Evolutionary conservation across 1,140 invertebrate species (phyloP), one percentile per base, ranked within the genome.

Genomic region (Tachypleus tridentatus): DNA sequence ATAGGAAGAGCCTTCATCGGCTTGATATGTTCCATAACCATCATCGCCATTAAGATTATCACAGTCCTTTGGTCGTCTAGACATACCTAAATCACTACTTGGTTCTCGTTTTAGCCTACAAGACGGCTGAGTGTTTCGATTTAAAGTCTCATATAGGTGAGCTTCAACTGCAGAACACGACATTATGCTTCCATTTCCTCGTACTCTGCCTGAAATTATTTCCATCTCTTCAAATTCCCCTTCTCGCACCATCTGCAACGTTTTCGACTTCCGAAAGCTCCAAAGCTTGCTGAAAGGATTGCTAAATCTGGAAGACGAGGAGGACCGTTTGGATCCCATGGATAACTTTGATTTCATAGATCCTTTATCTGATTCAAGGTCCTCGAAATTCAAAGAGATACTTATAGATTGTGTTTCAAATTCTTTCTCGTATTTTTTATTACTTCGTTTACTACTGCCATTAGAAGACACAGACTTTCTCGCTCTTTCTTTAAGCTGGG

Each of bases 1-100:
- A 64, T 67, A 67, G 29, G 64, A 61, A 8, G 65, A 67, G 63
- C 64, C 65, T 10, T 64, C 65, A 52, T 67, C 65, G 5, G 56
- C 5, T 11, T 49, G 62, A 10, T 62, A 67, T 52, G 65, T 67
- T 10, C 50, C 61, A 61, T 67, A 67, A 5, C 65, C 65, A 58
- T 63, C 65, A 57, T 67, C 65, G 0, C 62, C 63, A 49, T 59
- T 63, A 8, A 59, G 4, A 29, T 50, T 53, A 11, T 49, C 57
- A 29, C 29, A 29, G 29, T 51, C 58, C 47, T 61, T 51, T 54
- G 11, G 49, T 49, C 29, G 58, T 61, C 49, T 61, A 11, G 49
- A 29, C 49, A 63, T 57, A 10, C 57, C 52, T 4, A 59, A 63
- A 51, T 61, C 61, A 54, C 57, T 63, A 47, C 47, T 4, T 3